Percentiles rank a stretch among this genome's conserved stretches.
These are phyloP conservation scores for Xiphophorus maculatus DNA, from an alignment of 2,113 vertebrate genomes.

Conservation along the genomic window DNA sequence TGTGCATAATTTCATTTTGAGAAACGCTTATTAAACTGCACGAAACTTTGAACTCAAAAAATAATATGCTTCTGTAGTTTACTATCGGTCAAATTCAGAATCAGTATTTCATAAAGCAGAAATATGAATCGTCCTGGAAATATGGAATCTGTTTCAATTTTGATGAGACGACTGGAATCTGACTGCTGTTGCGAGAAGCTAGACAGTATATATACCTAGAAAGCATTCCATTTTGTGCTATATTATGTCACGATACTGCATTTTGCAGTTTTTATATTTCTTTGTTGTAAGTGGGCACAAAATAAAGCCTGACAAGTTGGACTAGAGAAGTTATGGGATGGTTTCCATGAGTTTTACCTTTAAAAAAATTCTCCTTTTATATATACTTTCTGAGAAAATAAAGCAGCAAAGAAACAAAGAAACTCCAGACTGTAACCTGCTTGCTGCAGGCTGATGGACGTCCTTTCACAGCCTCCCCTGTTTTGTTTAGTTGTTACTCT, in stretches of 20 bases:
- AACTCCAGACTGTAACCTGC: too few relatives aligned
- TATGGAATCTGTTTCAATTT: not conserved
- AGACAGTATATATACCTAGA: not conserved
- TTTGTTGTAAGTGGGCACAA: not conserved
- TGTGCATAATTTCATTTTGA: too few relatives aligned
- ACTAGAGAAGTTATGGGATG: conserved; percentile 5
- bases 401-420: not conserved
- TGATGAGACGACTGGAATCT: not conserved
- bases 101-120: not conserved
- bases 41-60: too few relatives aligned
- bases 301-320: conserved; percentile 36
- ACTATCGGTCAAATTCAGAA: not conserved
- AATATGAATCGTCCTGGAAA: not conserved
- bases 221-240: not conserved
- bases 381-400: conserved; percentile 38
- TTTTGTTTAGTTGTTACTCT: not conserved
- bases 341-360: conserved; percentile 23
- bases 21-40: too few relatives aligned
- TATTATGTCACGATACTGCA: not conserved
- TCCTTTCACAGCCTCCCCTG: not conserved
- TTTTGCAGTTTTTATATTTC: not conserved
- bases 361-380: conserved; percentile 30
- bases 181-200: not conserved
- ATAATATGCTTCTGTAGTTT: too few relatives aligned
- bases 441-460: too few relatives aligned